Percentiles rank a stretch among this genome's conserved stretches.
These are phyloP conservation scores for Porites cylindrica DNA, from an alignment of 92 coral and sea anemone species.

Conservation along the genomic window DNA sequence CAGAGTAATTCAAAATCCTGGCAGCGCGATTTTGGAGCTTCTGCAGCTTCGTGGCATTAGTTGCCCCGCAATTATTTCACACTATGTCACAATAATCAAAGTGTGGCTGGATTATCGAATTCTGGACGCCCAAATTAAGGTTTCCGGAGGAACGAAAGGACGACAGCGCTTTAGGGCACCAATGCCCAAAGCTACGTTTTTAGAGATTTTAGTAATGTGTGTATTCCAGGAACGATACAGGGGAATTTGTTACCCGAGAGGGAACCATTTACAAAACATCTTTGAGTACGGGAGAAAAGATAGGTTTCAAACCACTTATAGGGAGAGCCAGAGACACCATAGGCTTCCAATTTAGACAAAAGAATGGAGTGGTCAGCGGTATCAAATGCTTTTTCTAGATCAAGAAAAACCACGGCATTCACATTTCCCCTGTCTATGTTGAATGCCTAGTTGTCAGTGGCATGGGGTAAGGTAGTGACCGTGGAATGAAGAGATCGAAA, in stretches of 20 bases:
- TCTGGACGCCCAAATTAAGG: too few relatives aligned
- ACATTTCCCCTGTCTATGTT: conserved; percentile 9
- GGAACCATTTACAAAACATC: conserved; percentile 20
- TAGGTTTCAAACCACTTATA: conserved; percentile 12
- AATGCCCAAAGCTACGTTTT: too few relatives aligned
- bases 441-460: conserved; percentile 7
- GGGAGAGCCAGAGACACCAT: not conserved
- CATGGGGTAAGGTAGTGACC: conserved; percentile 8
- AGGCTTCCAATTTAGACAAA: conserved; percentile 9
- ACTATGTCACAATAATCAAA: too few relatives aligned
- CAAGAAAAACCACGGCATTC: not conserved
- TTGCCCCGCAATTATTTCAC: too few relatives aligned
- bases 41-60: too few relatives aligned
- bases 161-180: too few relatives aligned
- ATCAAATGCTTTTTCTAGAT: conserved; percentile 13
- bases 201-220: too few relatives aligned
- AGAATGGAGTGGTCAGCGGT: conserved; percentile 21
- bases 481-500: not conserved
- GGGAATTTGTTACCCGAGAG: conserved; percentile 9
- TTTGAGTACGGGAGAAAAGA: not conserved
- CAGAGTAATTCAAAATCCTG: too few relatives aligned
- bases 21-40: too few relatives aligned
- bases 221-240: not conserved
- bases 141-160: too few relatives aligned
- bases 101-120: too few relatives aligned